Base-by-base conservation (phyloP, 1,140 invertebrate species). In the Bemisia tabaci region DNA sequence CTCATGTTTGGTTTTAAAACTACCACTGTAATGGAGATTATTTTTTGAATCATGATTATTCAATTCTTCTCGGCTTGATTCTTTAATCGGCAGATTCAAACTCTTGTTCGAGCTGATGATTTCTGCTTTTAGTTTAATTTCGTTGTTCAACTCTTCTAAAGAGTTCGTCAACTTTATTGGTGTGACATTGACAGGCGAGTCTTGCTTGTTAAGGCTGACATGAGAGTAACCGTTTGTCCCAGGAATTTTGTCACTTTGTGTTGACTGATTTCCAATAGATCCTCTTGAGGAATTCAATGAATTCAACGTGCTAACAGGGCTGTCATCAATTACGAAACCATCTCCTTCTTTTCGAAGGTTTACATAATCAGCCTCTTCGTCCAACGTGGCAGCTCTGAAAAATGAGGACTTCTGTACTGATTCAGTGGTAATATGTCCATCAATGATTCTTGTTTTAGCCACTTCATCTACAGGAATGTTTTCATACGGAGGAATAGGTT, bases 1-100 rank as follows among this genome's bases (percentile, higher is more conserved):
- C 65, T 73, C 72, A 63, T 71, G 70, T 65, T 73, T 71, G 17
- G 73, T 75, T 70, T 78, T 78, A 59, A 78, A 78, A 65, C 76
- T 78, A 17, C 75, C 75, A 17, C 71, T 71, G 65, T 77, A 75
- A 24, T 68, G 67, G 11, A 78, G 60, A 62, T 70, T 73, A 11
- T 68, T 71, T 39, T 69, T 71, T 22, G 67, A 9, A 26, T 33
- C 27, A 24, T 61, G 22, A 39, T 64, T 62, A 24, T 33, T 67
- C 21, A 39, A n/a, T 33, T 61, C 27, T 25, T 67, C 60, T 23
- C 60, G 17, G 21, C 17, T 60, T 48, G 5, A 17, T 9, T 62
- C 26, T 17, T 62, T 25, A 25, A 62, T 65, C 64, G 22, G 25
- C 39, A 65, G 2, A 65, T 48, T 60, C 2, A 65, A 22, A 65